Percentiles rank a stretch among this genome's conserved stretches.
These are phyloP conservation scores for Aphodius granarius DNA, from an alignment of 2,888 invertebrate genomes.

Conservation along the genomic window DNA sequence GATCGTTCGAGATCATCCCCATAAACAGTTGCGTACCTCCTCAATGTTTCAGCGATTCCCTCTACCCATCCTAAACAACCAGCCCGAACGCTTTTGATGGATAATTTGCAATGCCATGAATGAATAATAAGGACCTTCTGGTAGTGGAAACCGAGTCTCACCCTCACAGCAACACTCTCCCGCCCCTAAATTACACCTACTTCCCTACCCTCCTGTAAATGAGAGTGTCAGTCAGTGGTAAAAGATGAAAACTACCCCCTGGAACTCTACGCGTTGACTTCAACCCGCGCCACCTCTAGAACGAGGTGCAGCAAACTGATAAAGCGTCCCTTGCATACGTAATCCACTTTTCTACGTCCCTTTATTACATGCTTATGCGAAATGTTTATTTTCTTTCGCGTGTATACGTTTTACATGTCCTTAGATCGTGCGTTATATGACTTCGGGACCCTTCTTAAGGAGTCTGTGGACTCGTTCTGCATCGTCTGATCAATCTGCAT, in stretches of 20 bases:
- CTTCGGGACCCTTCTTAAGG: neutral
- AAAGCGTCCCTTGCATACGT: constrained; percentile 26
- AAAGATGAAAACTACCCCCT: constrained; percentile 36
- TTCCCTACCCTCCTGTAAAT: constrained; percentile 29
- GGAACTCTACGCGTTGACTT: constrained; percentile 38
- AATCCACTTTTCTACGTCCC: constrained; percentile 25
- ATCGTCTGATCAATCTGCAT: constrained; percentile 23
- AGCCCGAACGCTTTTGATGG: constrained; percentile 39
- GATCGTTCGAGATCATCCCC: neutral
- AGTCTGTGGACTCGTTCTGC: neutral
- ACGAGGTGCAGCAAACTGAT: constrained; percentile 4
- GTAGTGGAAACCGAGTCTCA: constrained; percentile 28
- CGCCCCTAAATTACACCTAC: constrained; percentile 35
- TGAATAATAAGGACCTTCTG: constrained; percentile 45
- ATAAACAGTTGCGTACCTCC: neutral
- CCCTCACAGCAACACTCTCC: constrained; percentile 17
- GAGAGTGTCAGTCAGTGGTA: constrained; percentile 39
- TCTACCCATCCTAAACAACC: neutral
- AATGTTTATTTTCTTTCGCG: constrained; percentile 20
- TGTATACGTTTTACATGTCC: constrained; percentile 2
- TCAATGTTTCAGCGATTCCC: neutral
- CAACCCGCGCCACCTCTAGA: constrained; percentile 35
- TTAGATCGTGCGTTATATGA: constrained; percentile 14
- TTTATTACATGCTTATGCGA: constrained; percentile 25
- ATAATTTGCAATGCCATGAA: constrained; percentile 51